Evolutionary conservation across 2,113 vertebrate species (phyloP), one percentile per base, ranked within the genome.

Genomic region (Podocnemis expansa): DNA sequence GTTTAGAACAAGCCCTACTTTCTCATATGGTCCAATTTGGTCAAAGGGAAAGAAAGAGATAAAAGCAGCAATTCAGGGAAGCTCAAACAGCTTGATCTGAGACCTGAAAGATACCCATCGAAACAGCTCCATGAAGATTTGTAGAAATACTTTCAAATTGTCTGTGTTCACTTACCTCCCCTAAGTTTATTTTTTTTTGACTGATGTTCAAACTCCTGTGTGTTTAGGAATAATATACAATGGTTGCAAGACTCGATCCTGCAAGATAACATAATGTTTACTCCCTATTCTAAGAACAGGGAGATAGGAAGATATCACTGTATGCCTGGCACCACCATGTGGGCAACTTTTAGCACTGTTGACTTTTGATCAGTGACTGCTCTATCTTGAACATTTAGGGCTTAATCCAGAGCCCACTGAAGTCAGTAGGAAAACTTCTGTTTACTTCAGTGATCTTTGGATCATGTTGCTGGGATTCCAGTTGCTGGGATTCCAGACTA

Each of bases 251-350:
- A 63, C 41, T 51, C 43, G 4, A 2, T 58, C 27, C 38, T 34
- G 16, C 4, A 56, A 52, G 75, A 63, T 31, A 52, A 5, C 17
- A 31, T 82, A 78, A 27, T 27, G 11, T 54, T 2, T 43, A 75
- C 21, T 75, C 43, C 47, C 87, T 54, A 58, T 85, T 38, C 55
- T 34, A 76, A 52, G 88, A 70, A 0, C 2, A 11, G 78, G 73
- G 67, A 58, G 19, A n/a, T 1, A 38, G 78, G 82, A 63, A 87
- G 73, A 1, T 22, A 17, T 0, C 41, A 45, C 88, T 86, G 93
- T 73, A 92, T 84, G 91, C 97, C 94, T 97, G 43, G 87, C 84
- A 73, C 93, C 92, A 94, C 95, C 91, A 78, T 90, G 90, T 95
- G 97, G 92, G 14, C 91, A 89, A 9, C 24, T 56, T 10, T 17